These are phyloP conservation scores for Bucorvus abyssinicus DNA, from an alignment of 2,797 vertebrate species.

Conservation along the genomic window DNA sequence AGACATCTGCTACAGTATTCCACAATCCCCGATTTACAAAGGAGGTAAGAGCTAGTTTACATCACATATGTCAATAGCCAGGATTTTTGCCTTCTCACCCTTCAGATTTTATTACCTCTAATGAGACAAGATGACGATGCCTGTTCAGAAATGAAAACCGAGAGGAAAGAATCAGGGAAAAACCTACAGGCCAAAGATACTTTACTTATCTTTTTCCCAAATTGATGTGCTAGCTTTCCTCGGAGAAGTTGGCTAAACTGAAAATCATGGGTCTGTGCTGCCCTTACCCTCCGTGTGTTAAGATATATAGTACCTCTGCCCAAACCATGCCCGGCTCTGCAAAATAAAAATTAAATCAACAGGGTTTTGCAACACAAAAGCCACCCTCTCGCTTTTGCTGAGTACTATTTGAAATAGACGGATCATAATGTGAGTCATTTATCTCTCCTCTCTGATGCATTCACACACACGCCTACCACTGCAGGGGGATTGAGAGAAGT, in stretches of 20 bases:
- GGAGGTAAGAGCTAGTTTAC: neutral
- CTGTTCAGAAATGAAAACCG: neutral
- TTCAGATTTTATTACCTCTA: constrained; percentile 12
- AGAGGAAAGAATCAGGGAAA: neutral
- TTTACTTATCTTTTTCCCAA: neutral
- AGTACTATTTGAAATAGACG: constrained; percentile 43
- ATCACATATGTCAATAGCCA: neutral
- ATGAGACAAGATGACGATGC: neutral
- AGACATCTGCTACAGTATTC: constrained; percentile 21
- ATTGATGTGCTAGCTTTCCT: neutral
- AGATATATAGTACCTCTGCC: neutral
- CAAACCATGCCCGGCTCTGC: neutral
- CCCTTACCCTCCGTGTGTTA: neutral
- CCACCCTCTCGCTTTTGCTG: constrained; percentile 16
- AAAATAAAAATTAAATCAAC: constrained; percentile 7
- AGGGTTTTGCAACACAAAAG: constrained; percentile 21
- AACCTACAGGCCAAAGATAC: neutral
- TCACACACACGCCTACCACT: constrained; percentile 43
- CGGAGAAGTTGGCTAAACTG: neutral
- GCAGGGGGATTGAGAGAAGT: constrained; percentile 44
- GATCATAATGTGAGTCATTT: constrained; percentile 59
- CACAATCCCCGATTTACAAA: neutral
- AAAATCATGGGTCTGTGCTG: neutral
- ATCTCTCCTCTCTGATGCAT: constrained; percentile 52
- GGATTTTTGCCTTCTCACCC: constrained; percentile 16